Evolutionary conservation across 2,888 invertebrate species (phyloP).

Genomic region (Pomacea canaliculata): DNA sequence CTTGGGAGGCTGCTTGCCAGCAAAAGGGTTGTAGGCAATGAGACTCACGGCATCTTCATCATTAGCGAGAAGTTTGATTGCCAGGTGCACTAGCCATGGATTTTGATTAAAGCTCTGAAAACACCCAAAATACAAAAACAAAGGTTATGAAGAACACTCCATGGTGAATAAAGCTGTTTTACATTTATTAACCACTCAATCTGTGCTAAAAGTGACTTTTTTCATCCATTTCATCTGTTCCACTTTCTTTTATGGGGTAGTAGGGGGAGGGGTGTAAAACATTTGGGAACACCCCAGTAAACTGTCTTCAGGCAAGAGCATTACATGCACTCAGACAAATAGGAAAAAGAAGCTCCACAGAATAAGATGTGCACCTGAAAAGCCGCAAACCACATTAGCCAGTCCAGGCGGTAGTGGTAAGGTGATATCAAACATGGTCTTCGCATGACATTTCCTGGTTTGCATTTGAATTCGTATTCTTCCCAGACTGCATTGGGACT

Average conservation of each 20-base stretch:
- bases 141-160: too few relatives aligned
- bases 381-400: slow-evolving; percentile 72
- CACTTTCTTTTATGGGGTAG: too few relatives aligned
- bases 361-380: slow-evolving; percentile 56
- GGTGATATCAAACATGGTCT: slow-evolving; percentile 70
- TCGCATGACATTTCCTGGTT: slow-evolving; percentile 67
- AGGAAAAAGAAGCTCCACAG: too few relatives aligned
- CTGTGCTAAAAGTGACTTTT: too few relatives aligned
- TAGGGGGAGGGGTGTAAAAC: too few relatives aligned
- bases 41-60: slow-evolving; percentile 61
- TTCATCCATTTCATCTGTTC: too few relatives aligned
- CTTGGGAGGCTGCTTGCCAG: slow-evolving; percentile 63
- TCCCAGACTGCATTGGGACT: slow-evolving; percentile 62
- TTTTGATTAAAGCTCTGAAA: slow-evolving; percentile 68
- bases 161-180: too few relatives aligned
- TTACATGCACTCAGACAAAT: too few relatives aligned
- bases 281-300: too few relatives aligned
- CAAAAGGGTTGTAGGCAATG: slow-evolving; percentile 69
- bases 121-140: not conserved
- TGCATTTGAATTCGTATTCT: slow-evolving; percentile 72
- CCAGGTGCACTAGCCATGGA: slow-evolving; percentile 69
- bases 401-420: slow-evolving; percentile 71
- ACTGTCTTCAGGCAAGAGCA: too few relatives aligned
- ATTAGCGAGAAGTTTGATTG: slow-evolving; percentile 67
- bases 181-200: too few relatives aligned